These are phyloP conservation scores for Epizoanthus scotinus DNA, from an alignment of 92 coral and sea anemone genomes.

Conservation along the genomic window DNA sequence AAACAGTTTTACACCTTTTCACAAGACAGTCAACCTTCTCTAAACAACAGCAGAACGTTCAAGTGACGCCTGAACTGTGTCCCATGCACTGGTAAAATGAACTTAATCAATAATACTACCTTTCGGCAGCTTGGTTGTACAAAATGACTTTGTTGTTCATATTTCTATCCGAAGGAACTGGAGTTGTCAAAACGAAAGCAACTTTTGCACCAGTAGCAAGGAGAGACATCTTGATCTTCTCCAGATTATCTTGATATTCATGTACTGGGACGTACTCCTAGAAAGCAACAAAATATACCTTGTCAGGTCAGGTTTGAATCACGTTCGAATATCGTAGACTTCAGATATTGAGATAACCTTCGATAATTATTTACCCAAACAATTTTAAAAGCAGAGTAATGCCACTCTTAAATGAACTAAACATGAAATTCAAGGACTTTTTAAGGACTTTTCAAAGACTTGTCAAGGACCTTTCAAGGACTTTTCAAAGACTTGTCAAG, in stretches of 20 bases:
- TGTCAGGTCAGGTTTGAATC: neutral
- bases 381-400: no score
- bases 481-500: no score
- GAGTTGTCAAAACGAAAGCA: constrained; percentile 76
- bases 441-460: no score
- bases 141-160: constrained; percentile 56
- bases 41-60: neutral
- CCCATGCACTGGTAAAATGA: neutral
- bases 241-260: constrained; percentile 58
- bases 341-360: no score
- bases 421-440: no score
- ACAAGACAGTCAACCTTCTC: no score
- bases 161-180: constrained; percentile 65
- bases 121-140: constrained; percentile 72
- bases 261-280: constrained; percentile 64
- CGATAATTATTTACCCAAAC: no score
- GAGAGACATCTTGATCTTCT: constrained; percentile 56
- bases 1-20: no score
- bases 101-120: constrained; percentile 12
- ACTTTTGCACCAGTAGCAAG: constrained; percentile 61
- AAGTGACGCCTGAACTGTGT: neutral
- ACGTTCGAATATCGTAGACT: neutral
- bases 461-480: no score
- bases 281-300: neutral
- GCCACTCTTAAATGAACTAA: no score